Base-by-base conservation (phyloP, 1,140 invertebrate genomes). In the Vanessa tameamea region DNA sequence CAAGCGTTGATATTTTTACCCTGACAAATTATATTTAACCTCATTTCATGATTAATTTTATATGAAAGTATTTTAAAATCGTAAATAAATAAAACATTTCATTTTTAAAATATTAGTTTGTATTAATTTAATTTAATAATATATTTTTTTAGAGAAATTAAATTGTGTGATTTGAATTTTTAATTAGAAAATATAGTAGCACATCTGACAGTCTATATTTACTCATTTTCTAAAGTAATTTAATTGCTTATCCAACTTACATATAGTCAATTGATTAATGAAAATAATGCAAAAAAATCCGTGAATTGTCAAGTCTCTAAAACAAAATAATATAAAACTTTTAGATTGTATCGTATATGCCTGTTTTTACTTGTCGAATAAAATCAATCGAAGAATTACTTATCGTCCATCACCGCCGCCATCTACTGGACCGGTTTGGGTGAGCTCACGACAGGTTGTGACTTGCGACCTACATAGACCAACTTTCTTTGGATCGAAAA, bases 401-500 rank as follows among this genome's bases (percentile, higher is more conserved):
- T 43, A 67, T 59, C 53, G 31, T 15, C 55, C 55, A 69, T 65
- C 50, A 57, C n/a, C 55, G 9, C 55, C 16, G 61, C 70, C 69
- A 47, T 73, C 67, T 67, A 59, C 66, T 55, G 31, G 77, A 86
- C 87, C 82, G 88, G 86, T 87, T 84, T 64, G 51, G 70, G 72
- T 82, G 82, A 81, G 81, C 84, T 87, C 81, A 83, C 73, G 59
- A 78, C 88, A 89, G 86, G 86, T 90, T 88, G 78, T 75, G 83
- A 83, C 88, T 90, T 88, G 78, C 76, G 86, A 83, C 88, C 85
- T 69, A 88, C 85, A 81, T 87, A 65, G 31, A 73, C 67, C 72
- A 81, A 86, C 88, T 90, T 90, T 90, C 88, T 87, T 87, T 71
- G 77, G 70, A 78, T 84, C 76, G 79, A 80, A 83, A 83, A 87